phyloP scores from a whole-genome alignment of 2,888 invertebrate species.

The Nymphalis c-album region DNA sequence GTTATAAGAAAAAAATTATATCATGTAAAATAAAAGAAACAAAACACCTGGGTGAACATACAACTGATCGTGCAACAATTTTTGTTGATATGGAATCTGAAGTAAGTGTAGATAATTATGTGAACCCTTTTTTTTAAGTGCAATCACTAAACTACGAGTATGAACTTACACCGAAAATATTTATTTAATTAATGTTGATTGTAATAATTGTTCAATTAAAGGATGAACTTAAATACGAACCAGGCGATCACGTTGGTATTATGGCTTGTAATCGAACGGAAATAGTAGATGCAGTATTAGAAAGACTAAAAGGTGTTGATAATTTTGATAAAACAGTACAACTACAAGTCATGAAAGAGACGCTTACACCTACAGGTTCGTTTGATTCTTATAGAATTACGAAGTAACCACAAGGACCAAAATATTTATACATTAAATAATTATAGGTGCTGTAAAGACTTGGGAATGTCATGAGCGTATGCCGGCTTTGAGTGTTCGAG shows the following conservation, averaged over 20 bases:
- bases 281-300: conserved; percentile 89
- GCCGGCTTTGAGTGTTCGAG: conserved; percentile 86
- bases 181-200: background rate
- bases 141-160: too few species aligned
- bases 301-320: conserved; percentile 84
- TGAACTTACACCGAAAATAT: too few species aligned
- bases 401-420: background rate
- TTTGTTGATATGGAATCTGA: conserved; percentile 80
- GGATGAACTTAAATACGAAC: conserved; percentile 86
- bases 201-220: conserved; percentile 43
- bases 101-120: conserved; percentile 49
- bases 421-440: conserved; percentile 2
- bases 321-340: conserved; percentile 86
- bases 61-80: conserved; percentile 79
- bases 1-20: conserved; percentile 69
- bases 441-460: conserved; percentile 87
- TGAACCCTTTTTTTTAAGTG: too few species aligned
- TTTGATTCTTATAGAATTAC: background rate
- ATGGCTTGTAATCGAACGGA: conserved; percentile 90
- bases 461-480: conserved; percentile 93
- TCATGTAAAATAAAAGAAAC: conserved; percentile 78
- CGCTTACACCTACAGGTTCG: conserved; percentile 89
- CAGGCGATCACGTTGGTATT: conserved; percentile 97
- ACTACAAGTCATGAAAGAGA: conserved; percentile 90
- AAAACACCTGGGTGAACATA: conserved; percentile 82